Base-by-base conservation (phyloP, 2,888 invertebrate species). In the Drosophila greeni region DNA sequence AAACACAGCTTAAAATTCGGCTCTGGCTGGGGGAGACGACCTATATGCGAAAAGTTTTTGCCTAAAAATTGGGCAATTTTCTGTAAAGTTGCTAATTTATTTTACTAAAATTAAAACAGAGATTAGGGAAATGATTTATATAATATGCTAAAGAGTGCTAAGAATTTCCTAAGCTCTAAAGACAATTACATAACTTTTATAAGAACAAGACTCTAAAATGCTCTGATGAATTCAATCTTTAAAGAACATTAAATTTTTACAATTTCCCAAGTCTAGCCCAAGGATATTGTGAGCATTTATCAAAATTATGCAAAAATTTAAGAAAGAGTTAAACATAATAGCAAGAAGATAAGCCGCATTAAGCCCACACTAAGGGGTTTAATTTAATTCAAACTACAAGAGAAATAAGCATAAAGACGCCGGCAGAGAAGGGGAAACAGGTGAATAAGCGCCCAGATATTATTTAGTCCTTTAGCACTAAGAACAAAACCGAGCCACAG, bases 341-440 rank as follows among this genome's bases (percentile, higher is more conserved):
- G 36, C 43, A 51, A 16, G 31, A 24, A 43, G 31, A 37, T 51
- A 61, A 61, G 61, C 61, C 12, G 31, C 42, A 61, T 61, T 61
- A 42, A 52, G 36, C 31, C 24, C 26, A 34, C 29, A 26, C 33
- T 31, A 29, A 31, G 18, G 62, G 43, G 18, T 20, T 52, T 33
- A 61, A 43, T 61, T 61, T 34, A 43, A 61, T 61, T 20, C 56
- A 31, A 37, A 37, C 36, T 45, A 26, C 24, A 39, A n/a, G 24
- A 18, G 14, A 26, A 45, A 24, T n/a, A 39, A 11, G 23, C 29
- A 31, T 12, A 53, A 23, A 16, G 37, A 39, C 11, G 1, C 5
- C 11, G 12, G 16, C n/a, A n/a, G n/a, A 24, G 24, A n/a, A n/a
- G n/a, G 24, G 42, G 24, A 43, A 51, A 6, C 61, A 61, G 52